Percentiles rank a stretch among this genome's conserved stretches.
Evolutionary conservation across 1,140 invertebrate species (phyloP).

Genomic region (Stratiolaelaps scimitus): DNA sequence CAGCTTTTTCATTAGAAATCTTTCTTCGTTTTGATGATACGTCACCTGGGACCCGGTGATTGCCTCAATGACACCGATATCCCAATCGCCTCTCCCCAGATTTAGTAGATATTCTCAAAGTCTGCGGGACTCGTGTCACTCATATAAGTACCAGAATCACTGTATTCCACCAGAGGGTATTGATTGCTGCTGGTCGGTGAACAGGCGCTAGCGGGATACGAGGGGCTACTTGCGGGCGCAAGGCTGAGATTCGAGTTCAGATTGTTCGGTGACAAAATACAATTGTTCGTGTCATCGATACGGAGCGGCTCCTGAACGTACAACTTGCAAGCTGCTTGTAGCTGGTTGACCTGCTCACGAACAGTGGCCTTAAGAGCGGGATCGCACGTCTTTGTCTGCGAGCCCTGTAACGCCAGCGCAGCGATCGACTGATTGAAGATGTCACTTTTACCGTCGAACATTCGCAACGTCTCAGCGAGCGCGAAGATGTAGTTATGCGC

Average conservation of each 20-base stretch:
- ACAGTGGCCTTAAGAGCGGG: slow-evolving; percentile 8
- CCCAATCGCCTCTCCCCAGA: too few species aligned
- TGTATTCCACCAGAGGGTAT: slow-evolving; percentile 13
- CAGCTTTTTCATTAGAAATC: too few species aligned
- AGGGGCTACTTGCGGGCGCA: background rate
- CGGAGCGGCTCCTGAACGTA: background rate
- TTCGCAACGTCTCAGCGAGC: slow-evolving; percentile 58
- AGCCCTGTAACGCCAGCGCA: slow-evolving; percentile 13
- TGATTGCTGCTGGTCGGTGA: slow-evolving; percentile 2
- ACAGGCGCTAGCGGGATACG: background rate
- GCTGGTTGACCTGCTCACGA: slow-evolving; percentile 20
- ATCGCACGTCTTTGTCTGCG: slow-evolving; percentile 21
- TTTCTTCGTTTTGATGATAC: too few species aligned
- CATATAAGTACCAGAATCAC: slow-evolving; percentile 22
- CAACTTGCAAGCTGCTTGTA: slow-evolving; percentile 12
- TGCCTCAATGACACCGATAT: too few species aligned
- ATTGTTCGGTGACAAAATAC: too few species aligned
- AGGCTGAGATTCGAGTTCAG: too few species aligned
- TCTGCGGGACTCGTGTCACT: slow-evolving; percentile 6
- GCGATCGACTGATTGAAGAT: slow-evolving; percentile 26
- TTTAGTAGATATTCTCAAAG: slow-evolving; percentile 10
- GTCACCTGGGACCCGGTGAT: too few species aligned
- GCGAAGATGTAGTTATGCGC: slow-evolving; percentile 92
- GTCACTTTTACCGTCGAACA: slow-evolving; percentile 19
- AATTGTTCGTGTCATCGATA: too few species aligned